phyloP scores from a whole-genome alignment of 2,888 invertebrate species.

The Drosophila stalkeri region DNA sequence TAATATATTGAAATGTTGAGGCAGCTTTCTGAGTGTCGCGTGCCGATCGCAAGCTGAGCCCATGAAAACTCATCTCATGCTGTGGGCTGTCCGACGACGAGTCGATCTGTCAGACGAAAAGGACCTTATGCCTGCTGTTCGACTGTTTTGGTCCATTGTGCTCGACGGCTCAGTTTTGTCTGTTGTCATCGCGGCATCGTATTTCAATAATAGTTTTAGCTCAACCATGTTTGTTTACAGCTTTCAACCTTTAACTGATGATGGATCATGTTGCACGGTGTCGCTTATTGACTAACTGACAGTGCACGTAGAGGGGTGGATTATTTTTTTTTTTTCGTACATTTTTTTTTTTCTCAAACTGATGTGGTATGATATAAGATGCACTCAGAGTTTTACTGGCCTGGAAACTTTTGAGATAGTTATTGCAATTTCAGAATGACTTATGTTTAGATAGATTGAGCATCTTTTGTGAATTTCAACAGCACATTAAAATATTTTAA shows the following conservation, averaged over 20 bases:
- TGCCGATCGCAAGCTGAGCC: conserved; percentile 76
- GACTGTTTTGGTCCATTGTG: conserved; percentile 18
- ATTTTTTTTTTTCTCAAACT: neutral
- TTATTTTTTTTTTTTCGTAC: neutral
- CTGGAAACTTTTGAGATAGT: neutral
- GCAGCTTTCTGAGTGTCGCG: conserved; percentile 66
- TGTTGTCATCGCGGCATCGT: conserved; percentile 75
- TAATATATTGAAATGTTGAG: conserved; percentile 53
- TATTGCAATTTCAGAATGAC: neutral
- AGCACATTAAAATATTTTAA: too few relatives aligned
- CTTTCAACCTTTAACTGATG: conserved; percentile 68
- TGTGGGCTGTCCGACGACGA: conserved; percentile 55
- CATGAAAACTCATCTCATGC: conserved; percentile 62
- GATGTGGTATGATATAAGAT: neutral
- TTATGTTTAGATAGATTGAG: neutral
- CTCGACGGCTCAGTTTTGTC: conserved; percentile 43
- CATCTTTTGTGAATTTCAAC: too few relatives aligned
- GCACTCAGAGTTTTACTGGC: neutral
- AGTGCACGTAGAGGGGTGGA: conserved; percentile 37
- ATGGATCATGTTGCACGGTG: conserved; percentile 77
- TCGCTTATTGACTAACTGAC: conserved; percentile 69
- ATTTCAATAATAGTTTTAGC: conserved; percentile 74
- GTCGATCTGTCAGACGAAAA: conserved; percentile 42
- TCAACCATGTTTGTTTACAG: conserved; percentile 56
- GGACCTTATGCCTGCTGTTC: conserved; percentile 30